Conservation (phyloP, 2,888 invertebrate species). For the Rapana venosa region DNA sequence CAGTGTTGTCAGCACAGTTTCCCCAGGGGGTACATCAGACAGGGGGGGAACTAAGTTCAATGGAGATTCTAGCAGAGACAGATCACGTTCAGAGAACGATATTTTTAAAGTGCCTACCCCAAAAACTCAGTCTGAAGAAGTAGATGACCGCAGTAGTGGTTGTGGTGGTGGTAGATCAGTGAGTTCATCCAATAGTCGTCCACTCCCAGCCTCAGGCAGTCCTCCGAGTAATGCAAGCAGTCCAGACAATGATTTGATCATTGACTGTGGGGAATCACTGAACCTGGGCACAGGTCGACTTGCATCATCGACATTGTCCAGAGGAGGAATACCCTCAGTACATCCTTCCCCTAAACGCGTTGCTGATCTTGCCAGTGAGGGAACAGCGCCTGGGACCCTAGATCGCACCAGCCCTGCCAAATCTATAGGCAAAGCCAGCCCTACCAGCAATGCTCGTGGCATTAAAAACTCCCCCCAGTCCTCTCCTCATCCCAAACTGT, state of each 20-base stretch:
- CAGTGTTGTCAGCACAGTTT: background rate
- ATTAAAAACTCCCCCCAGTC: conserved; percentile 58
- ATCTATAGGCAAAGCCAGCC: conserved; percentile 21
- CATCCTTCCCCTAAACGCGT: conserved; percentile 44
- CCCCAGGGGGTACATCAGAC: background rate
- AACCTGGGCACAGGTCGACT: conserved; percentile 37
- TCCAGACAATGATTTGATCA: conserved; percentile 77
- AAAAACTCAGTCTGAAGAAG: conserved; percentile 54
- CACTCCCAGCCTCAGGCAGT: conserved; percentile 48
- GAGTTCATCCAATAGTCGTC: background rate
- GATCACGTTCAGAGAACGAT: conserved; percentile 53
- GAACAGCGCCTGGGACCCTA: background rate
- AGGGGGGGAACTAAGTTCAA: conserved; percentile 47
- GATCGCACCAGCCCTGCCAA: conserved; percentile 33
- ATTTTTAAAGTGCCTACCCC: conserved; percentile 69
- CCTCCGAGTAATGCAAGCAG: conserved; percentile 74
- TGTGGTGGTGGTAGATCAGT: background rate
- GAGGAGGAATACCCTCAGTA: conserved; percentile 5
- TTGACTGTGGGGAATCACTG: conserved; percentile 72
- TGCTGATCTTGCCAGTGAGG: conserved; percentile 31
- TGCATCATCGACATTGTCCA: background rate
- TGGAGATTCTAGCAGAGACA: conserved; percentile 44
- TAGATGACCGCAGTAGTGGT: conserved; percentile 49
- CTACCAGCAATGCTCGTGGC: conserved; percentile 28
- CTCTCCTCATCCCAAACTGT: conserved; percentile 51